A percentile compares a stretch with the other conserved stretches of the same genome.
phyloP scores from a whole-genome alignment of 2,797 vertebrate species.

The Chrysocyon brachyurus region DNA sequence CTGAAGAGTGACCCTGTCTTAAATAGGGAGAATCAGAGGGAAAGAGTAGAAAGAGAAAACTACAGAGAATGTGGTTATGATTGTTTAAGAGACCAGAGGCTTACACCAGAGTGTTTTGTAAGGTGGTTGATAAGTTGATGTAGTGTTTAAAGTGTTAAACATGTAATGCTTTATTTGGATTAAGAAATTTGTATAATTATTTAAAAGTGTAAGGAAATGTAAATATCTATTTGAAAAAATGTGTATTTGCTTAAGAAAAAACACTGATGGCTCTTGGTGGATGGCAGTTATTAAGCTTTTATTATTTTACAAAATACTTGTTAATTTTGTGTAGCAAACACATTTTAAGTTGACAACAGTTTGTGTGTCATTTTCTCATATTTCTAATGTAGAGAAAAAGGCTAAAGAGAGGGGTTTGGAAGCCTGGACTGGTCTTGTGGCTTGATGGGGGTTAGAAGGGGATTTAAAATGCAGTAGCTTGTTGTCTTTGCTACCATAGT shows the following conservation, averaged over 20 bases:
- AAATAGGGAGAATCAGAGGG: neutral
- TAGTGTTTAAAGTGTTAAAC: neutral
- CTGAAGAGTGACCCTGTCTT: neutral
- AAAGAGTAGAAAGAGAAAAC: neutral
- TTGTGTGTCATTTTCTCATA: neutral
- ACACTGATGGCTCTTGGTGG: neutral
- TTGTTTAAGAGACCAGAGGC: neutral
- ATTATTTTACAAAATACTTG: slow-evolving; percentile 14
- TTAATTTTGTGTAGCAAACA: neutral
- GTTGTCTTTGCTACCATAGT: neutral
- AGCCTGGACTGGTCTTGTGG: neutral
- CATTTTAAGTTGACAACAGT: neutral
- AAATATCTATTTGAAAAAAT: neutral
- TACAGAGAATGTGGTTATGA: neutral
- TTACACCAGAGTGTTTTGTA: neutral
- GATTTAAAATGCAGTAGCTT: neutral
- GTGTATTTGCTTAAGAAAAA: neutral
- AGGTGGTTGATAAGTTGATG: neutral
- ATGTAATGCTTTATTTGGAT: neutral
- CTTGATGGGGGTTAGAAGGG: neutral
- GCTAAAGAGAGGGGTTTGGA: neutral
- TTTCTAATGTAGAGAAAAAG: neutral
- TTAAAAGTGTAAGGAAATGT: neutral
- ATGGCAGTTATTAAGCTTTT: slow-evolving; percentile 40
- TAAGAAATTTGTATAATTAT: neutral